Conservation (phyloP, 2,888 invertebrate species). For the Cepaea hortensis region DNA sequence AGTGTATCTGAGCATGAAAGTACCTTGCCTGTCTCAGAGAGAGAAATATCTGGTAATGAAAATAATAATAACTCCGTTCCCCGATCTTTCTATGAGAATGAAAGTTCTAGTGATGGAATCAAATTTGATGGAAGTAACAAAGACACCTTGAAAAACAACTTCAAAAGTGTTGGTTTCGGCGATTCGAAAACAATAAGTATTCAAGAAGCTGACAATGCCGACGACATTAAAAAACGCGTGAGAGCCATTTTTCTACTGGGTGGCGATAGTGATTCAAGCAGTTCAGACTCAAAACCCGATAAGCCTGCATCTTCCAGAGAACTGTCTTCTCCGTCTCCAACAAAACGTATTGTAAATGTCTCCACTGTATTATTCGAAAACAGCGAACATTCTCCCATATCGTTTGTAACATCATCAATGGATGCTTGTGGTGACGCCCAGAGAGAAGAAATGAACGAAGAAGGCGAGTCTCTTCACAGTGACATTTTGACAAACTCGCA, state of each 20-base stretch:
- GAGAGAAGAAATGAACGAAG: background rate
- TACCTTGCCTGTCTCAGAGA: background rate
- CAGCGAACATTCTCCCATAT: constrained; percentile 16
- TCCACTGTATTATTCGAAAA: constrained; percentile 41
- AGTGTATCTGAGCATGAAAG: background rate
- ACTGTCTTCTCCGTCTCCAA: background rate
- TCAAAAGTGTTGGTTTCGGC: background rate
- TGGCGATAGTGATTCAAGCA: background rate
- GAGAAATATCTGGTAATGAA: background rate
- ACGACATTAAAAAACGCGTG: constrained; percentile 14
- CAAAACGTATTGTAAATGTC: constrained; percentile 21
- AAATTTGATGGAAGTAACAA: no score
- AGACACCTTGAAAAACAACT: background rate
- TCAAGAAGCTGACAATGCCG: background rate
- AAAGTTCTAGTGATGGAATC: background rate
- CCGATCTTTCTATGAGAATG: background rate
- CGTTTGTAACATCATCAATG: constrained; percentile 8
- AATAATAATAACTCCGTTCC: background rate
- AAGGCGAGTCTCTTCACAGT: no score
- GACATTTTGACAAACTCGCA: background rate
- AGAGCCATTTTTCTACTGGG: constrained; percentile 34
- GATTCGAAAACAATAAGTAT: background rate
- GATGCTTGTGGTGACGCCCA: background rate
- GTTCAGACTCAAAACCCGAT: background rate
- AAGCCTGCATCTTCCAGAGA: background rate